These are phyloP conservation scores for Perodicticus potto DNA, from an alignment of 2,797 vertebrate genomes.

Conservation along the genomic window DNA sequence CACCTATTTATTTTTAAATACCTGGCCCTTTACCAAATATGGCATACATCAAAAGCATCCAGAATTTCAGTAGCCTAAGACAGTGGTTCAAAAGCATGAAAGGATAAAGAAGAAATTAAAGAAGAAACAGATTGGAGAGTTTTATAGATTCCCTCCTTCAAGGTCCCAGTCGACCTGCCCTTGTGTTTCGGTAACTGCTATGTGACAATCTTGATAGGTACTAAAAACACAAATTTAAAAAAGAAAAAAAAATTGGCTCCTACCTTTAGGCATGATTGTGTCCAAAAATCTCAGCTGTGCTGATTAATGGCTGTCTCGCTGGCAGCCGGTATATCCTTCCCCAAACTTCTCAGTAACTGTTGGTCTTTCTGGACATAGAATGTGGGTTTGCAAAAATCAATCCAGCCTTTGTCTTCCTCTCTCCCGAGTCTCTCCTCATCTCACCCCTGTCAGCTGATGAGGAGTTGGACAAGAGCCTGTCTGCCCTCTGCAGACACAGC, in stretches of 20 bases:
- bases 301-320: background rate
- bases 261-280: background rate
- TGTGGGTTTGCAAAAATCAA: background rate
- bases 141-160: background rate
- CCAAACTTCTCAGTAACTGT: background rate
- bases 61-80: background rate
- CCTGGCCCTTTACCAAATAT: background rate
- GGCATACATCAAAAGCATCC: background rate
- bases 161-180: background rate
- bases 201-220: background rate
- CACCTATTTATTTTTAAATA: constrained; percentile 38
- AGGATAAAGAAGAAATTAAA: background rate
- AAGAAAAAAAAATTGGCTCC: background rate
- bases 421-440: background rate
- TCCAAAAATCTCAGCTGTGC: background rate
- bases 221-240: background rate
- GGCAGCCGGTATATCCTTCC: background rate
- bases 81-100: background rate
- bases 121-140: constrained; percentile 6
- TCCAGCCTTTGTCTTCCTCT: background rate
- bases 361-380: background rate
- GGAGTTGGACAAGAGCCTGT: background rate
- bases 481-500: background rate
- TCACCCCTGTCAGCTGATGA: background rate
- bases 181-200: background rate